phyloP scores from a whole-genome alignment of 2,888 invertebrate genomes.

The Gastrophysa polygoni region DNA sequence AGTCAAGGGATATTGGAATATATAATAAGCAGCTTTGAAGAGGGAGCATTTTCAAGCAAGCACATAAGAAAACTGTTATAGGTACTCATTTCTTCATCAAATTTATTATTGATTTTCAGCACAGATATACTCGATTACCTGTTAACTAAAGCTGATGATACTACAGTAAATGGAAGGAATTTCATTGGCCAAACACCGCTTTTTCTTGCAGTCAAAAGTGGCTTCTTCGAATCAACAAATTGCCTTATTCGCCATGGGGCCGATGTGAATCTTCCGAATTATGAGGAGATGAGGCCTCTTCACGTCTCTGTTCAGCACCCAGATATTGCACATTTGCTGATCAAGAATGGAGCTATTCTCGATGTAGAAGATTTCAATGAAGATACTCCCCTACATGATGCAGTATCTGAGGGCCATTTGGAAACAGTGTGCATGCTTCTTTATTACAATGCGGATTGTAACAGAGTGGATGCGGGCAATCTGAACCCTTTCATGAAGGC shows the following conservation, averaged over 20 bases:
- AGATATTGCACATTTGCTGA: conserved; percentile 37
- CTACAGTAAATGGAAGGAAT: conserved; percentile 41
- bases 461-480: conserved; percentile 30
- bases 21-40: no score
- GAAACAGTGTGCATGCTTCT: conserved; percentile 46
- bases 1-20: no score
- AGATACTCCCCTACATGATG: conserved; percentile 45
- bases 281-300: conserved; percentile 40
- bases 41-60: no score
- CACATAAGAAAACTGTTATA: no score
- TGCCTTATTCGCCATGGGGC: conserved; percentile 41
- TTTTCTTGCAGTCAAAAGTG: conserved; percentile 35
- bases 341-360: conserved; percentile 43
- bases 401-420: conserved; percentile 31
- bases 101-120: conserved; percentile 34
- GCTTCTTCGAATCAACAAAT: conserved; percentile 27
- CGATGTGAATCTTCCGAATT: conserved; percentile 40
- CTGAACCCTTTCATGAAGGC: conserved; percentile 45
- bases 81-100: no score
- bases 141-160: conserved; percentile 35
- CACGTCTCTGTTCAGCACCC: conserved; percentile 41
- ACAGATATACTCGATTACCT: conserved; percentile 39
- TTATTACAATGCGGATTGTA: conserved; percentile 45
- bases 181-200: conserved; percentile 44
- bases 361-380: conserved; percentile 39